phyloP scores from a whole-genome alignment of 2,797 vertebrate genomes.

The Lithobates sylvaticus region DNA sequence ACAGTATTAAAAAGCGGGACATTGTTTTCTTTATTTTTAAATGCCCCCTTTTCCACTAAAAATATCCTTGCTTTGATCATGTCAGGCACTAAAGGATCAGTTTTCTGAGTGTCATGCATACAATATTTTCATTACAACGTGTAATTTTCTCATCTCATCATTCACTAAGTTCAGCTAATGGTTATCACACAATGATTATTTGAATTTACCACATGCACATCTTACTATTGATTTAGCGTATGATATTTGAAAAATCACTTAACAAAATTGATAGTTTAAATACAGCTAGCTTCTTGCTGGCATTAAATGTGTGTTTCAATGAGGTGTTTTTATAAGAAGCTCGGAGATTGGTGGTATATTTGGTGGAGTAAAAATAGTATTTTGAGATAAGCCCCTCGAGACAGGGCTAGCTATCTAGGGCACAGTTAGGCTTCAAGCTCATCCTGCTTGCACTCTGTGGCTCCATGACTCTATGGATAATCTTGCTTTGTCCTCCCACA shows the following conservation, averaged over 20 bases:
- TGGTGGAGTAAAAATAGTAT: background rate
- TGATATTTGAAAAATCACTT: background rate
- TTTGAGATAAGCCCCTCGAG: too few species aligned
- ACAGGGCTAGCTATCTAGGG: too few species aligned
- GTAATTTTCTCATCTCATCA: background rate
- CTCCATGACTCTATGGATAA: too few species aligned
- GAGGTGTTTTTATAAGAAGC: background rate
- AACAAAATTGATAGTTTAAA: background rate
- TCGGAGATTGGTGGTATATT: too few species aligned
- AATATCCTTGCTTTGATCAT: background rate
- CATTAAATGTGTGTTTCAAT: background rate
- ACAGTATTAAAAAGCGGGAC: background rate
- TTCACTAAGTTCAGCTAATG: background rate
- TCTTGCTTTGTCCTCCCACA: too few species aligned
- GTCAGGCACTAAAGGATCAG: background rate
- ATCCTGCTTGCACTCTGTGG: too few species aligned
- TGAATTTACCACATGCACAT: background rate
- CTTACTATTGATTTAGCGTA: background rate
- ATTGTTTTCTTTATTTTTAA: too few species aligned
- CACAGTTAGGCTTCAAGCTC: too few species aligned
- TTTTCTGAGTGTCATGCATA: background rate
- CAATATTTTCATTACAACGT: background rate
- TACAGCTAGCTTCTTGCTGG: too few species aligned
- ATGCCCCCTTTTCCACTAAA: too few species aligned
- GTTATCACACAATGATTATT: background rate